Evolutionary conservation across 2,888 invertebrate species (phyloP).

Genomic region (Ditula angustiorana): DNA sequence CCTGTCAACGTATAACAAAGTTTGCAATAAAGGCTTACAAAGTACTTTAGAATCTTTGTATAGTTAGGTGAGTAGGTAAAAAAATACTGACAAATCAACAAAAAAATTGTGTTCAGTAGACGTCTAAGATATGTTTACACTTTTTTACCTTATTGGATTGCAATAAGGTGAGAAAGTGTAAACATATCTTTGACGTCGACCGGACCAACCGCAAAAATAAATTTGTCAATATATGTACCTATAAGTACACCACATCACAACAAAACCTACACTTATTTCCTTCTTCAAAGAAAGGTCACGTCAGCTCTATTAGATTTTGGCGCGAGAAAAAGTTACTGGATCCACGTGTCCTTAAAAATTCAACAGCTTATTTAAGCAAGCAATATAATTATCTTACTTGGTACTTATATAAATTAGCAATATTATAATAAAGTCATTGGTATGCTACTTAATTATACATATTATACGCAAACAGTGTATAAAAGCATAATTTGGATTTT

Average conservation of each 20-base stretch:
- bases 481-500: constrained; percentile 15
- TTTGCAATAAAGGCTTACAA: background rate
- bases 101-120: background rate
- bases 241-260: too few species aligned
- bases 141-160: too few species aligned
- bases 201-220: too few species aligned
- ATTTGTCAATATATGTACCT: too few species aligned
- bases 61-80: background rate
- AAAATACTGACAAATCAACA: background rate
- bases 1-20: constrained; percentile 10
- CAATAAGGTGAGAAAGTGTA: too few species aligned
- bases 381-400: background rate
- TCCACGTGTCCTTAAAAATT: constrained; percentile 1
- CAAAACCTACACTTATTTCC: too few species aligned
- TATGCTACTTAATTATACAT: too few species aligned
- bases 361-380: background rate
- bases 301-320: background rate
- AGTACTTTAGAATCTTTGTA: background rate
- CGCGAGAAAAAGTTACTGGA: background rate
- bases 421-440: too few species aligned
- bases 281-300: too few species aligned
- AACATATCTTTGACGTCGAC: too few species aligned
- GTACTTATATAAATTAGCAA: too few species aligned
- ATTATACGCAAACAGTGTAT: background rate
- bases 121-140: too few species aligned